Conservation (phyloP, 2,113 vertebrate species). For the Uria aalge region DNA sequence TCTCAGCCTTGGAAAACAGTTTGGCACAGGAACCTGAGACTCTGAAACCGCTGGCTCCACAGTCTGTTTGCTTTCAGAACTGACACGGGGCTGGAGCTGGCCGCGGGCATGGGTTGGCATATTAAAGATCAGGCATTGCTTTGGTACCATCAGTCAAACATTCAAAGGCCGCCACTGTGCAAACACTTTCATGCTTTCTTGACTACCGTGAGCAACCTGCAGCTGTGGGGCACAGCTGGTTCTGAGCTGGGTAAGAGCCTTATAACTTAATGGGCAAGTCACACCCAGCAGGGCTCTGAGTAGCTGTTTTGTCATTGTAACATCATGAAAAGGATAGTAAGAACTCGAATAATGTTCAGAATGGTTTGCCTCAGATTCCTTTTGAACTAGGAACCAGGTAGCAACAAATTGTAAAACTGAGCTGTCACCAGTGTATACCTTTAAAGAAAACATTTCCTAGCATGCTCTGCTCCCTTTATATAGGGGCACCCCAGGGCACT, state of each 20-base stretch:
- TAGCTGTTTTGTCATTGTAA: neutral
- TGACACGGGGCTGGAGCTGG: neutral
- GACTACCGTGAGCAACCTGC: neutral
- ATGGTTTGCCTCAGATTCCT: neutral
- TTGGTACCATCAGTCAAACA: neutral
- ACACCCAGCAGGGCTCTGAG: neutral
- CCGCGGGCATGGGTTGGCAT: accelerated
- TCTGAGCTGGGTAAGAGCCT: neutral
- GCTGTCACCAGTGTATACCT: neutral
- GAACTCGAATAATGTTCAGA: neutral
- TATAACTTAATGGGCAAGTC: neutral
- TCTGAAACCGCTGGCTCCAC: neutral
- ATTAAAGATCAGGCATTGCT: neutral
- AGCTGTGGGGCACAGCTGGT: neutral
- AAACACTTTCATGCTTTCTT: neutral
- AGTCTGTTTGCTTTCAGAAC: neutral
- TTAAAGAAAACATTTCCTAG: neutral
- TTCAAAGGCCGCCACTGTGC: neutral
- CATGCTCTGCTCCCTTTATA: neutral
- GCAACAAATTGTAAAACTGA: neutral
- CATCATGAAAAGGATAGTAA: neutral
- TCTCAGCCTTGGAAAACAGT: neutral
- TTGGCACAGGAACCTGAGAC: neutral
- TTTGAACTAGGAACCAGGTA: neutral
- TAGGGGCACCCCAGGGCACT: neutral